Base-by-base conservation (phyloP, 2,113 vertebrate genomes). In the Serilophus lunatus region DNA sequence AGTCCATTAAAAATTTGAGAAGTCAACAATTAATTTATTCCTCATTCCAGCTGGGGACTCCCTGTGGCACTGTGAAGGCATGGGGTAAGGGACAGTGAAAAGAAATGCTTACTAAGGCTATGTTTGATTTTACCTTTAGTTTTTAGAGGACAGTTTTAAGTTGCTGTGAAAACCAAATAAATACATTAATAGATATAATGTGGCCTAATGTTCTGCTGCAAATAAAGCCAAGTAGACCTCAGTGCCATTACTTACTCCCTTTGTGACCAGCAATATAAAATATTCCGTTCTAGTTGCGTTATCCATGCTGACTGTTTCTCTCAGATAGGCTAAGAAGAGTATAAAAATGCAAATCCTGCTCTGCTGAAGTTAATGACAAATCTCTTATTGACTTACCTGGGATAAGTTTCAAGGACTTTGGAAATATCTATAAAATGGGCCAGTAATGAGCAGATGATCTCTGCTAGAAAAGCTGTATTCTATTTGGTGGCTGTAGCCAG, bases 361-460 rank as follows among this genome's bases (percentile, higher is more conserved):
- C 44, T 80, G 57, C 53, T 76, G 42, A 92, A 69, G 66, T 89
- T 91, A 92, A 76, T 76, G 81, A 91, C 92, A 91, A 89, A 86
- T 84, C 83, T 91, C 36, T 50, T 89, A 82, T 14, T 94, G 81
- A 89, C n/a, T 89, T 87, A 26, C 4, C 64, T 35, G 42, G 74
- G 57, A 35, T 79, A 65, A 47, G 17, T 89, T 79, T 87, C 81
- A 92, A 91, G 83, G 81, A 82, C 54, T 7, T 63, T 69, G 57
- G 61, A 91, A 95, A 82, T 72, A 69, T 36, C 23, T 84, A 24
- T 92, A 53, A 89, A 95, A 85, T 2, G 1, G 9, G 60, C 25
- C 53, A 72, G 9, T 51, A 35, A 76, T 65, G 53, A 87, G 65
- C 65, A 84, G 61, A 72, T 80, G 17, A 82, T 84, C 69, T 93